Evolutionary conservation across 2,888 invertebrate genomes (phyloP).

Genomic region (Cheilosia variabilis): DNA sequence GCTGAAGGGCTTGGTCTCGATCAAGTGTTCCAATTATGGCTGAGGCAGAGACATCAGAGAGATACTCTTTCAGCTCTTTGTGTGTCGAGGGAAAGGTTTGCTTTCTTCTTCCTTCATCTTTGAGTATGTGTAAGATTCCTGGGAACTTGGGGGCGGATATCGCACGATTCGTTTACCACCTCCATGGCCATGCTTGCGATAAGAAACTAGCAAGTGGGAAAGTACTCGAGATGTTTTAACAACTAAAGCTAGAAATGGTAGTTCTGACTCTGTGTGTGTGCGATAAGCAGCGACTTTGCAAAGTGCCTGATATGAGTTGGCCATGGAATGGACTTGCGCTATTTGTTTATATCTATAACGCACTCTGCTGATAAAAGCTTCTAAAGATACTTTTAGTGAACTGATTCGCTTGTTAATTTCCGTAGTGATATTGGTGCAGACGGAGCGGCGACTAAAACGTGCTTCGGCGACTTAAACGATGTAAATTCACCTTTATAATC

Average conservation of each 20-base stretch:
- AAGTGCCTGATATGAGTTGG: not conserved
- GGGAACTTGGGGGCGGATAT: slow-evolving; percentile 22
- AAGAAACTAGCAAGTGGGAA: slow-evolving; percentile 16
- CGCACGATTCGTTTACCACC: slow-evolving; percentile 33
- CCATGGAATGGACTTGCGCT: not conserved
- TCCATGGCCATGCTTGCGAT: slow-evolving; percentile 9
- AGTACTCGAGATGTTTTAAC: not conserved
- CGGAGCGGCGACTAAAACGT: no score
- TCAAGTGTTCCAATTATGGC: slow-evolving; percentile 59
- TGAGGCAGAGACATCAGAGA: not conserved
- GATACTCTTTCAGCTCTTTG: slow-evolving; percentile 13
- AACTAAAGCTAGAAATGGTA: not conserved
- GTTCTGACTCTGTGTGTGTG: not conserved
- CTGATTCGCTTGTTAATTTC: not conserved
- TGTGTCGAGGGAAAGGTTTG: slow-evolving; percentile 13
- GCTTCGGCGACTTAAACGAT: no score
- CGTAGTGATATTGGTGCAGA: no score
- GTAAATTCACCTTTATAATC: no score
- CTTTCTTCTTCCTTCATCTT: not conserved
- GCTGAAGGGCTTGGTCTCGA: slow-evolving; percentile 26
- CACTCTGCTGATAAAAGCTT: not conserved
- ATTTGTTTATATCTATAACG: not conserved
- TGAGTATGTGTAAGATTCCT: not conserved
- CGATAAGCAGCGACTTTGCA: not conserved
- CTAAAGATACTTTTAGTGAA: not conserved